Percentiles rank a stretch among this genome's conserved stretches.
Conservation (phyloP, 2,888 invertebrate species). For the Drosophila prolongata region DNA sequence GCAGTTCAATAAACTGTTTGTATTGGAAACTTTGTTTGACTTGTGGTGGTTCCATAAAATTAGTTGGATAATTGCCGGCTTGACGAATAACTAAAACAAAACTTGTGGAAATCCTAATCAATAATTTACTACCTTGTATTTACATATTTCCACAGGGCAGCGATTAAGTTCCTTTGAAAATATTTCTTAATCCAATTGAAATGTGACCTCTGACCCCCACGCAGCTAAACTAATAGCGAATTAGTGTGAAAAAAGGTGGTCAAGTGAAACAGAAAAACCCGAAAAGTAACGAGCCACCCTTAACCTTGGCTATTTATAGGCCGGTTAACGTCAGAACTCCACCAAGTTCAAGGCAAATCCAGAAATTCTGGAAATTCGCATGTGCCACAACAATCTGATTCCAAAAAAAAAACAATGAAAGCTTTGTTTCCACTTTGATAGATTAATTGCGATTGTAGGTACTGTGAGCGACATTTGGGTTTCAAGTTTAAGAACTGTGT, state of each 20-base stretch:
- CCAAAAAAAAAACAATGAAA: constrained; percentile 29
- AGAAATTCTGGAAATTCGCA: constrained; percentile 42
- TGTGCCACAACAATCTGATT: constrained; percentile 54
- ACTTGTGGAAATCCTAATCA: constrained; percentile 26
- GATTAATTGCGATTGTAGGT: constrained; percentile 33
- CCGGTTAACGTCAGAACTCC: constrained; percentile 34
- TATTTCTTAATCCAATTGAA: constrained; percentile 47
- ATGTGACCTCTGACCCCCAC: constrained; percentile 15
- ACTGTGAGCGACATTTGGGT: not conserved
- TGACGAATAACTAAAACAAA: constrained; percentile 17
- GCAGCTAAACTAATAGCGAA: constrained; percentile 37
- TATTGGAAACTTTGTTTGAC: constrained; percentile 16
- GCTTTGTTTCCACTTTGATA: constrained; percentile 25
- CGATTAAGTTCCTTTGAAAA: constrained; percentile 42
- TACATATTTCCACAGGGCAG: constrained; percentile 34
- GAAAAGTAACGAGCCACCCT: constrained; percentile 28
- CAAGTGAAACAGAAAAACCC: constrained; percentile 15
- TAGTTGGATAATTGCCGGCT: constrained; percentile 23
- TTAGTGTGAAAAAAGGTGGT: constrained; percentile 14
- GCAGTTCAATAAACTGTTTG: constrained; percentile 39
- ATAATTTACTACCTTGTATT: constrained; percentile 36
- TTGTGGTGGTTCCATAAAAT: constrained; percentile 11
- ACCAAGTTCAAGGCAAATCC: constrained; percentile 78
- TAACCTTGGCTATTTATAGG: constrained; percentile 65
- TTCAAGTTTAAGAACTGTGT: not conserved